Evolutionary conservation across 2,797 vertebrate genomes (phyloP), one percentile per base, ranked within the genome.

Genomic region (Ciconia nigra): DNA sequence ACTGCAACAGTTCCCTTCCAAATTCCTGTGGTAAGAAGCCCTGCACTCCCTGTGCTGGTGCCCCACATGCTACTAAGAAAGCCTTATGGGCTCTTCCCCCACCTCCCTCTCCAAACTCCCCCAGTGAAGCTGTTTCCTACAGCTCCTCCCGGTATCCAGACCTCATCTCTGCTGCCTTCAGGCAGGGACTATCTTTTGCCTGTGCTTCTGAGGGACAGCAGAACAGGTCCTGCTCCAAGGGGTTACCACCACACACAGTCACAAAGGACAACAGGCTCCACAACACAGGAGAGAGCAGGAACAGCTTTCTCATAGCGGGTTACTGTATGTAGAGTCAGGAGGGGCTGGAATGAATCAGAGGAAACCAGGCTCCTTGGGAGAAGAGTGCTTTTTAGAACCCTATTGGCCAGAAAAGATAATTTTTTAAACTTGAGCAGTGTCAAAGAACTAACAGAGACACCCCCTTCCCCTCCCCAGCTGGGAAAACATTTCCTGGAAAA

Each of bases 401-500:
- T 11, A 73, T 49, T 93, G 90, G 85, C 74, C 91, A 54, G 62
- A 83, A 93, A 63, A 72, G 21, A 12, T 33, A 8, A 0, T 8
- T 63, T 47, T 94, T 89, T 91, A 26, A 35, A 82, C n/a, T 85
- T 87, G 28, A 89, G n/a, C 37, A 9, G 5, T 55, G 65, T 83
- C 72, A 76, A 93, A 90, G 77, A 35, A 42, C 28, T 73, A 79
- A 86, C 65, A 89, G 72, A 95, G 80, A 90, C 71, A 77, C 39
- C 85, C 46, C 39, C 35, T 91, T 93, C 91, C 77, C 62, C 73
- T 87, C 90, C 76, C 85, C 80, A 94, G 77, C 87, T 79, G 74
- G 89, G 92, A 96, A 95, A 95, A 92, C 87, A 89, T 95, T 94
- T 97, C 93, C 94, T 96, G 93, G 87, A 96, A 97, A 97, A 96